phyloP scores from a whole-genome alignment of 2,797 vertebrate species.

The Syndactyla subalaris region DNA sequence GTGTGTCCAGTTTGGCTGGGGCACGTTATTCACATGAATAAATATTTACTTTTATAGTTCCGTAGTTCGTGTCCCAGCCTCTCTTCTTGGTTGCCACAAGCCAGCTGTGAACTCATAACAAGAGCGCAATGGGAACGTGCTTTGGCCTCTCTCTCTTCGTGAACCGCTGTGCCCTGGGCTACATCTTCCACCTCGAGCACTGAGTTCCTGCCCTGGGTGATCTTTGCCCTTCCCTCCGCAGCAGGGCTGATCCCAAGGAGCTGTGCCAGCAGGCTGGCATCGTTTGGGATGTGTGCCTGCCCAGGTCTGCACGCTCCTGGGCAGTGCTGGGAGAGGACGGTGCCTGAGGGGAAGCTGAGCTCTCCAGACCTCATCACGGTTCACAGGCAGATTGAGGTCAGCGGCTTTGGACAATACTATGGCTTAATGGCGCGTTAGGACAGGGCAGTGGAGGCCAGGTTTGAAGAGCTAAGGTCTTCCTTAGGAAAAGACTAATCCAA shows the following conservation, averaged over 20 bases:
- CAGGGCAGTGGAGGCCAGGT: neutral
- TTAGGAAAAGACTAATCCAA: neutral
- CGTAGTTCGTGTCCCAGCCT: neutral
- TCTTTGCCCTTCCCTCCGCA: rapidly evolving
- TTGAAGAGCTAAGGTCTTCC: neutral
- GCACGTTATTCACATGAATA: neutral
- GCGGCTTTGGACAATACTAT: neutral
- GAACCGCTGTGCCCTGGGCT: neutral
- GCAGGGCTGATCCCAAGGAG: rapidly evolving
- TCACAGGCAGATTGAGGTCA: neutral
- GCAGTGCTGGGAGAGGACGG: rapidly evolving
- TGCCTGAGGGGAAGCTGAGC: neutral
- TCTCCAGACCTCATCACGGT: neutral
- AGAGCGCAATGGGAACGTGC: rapidly evolving
- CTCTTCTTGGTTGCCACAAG: neutral
- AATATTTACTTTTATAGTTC: neutral
- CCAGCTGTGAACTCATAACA: neutral
- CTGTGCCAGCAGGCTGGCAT: neutral
- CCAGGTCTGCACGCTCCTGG: neutral
- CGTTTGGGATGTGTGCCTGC: rapidly evolving
- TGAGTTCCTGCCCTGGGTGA: rapidly evolving
- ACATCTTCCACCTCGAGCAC: rapidly evolving
- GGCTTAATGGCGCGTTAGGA: neutral
- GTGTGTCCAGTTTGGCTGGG: neutral
- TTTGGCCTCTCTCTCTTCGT: neutral